Evolutionary conservation across 2,888 invertebrate genomes (phyloP), one percentile per base, ranked within the genome.

Genomic region (Pyralis farinalis): DNA sequence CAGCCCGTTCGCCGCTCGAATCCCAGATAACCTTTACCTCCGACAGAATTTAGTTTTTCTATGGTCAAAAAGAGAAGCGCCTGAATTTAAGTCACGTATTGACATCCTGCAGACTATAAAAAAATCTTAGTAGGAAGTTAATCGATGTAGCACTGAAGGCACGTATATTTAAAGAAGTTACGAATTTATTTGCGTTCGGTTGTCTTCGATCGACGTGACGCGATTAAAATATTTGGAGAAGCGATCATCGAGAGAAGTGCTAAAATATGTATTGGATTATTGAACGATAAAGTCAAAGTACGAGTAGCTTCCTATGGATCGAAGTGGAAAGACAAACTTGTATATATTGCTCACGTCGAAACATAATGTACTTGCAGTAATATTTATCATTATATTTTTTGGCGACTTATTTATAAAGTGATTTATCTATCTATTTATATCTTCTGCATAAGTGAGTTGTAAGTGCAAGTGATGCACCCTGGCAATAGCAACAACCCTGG

Each of bases 11-110:
- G 69, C 61, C 65, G 56, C 44, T 58, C 50, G 75, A 77, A 81
- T 77, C 49, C 54, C 51, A 62, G 72, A 81, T 79, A 73, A 63
- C 67, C 63, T 64, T 63, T 60, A 53, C 51, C 53, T 55, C 58
- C 45, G 51, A 61, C 51, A 53, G 51, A 71, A 66, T 69, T 63
- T 52, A 55, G 55, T 68, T 65, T 74, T 69, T 63, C 51, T 63
- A 51, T 55, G 54, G 55, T 57, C 52, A 59, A 54, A 54, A n/a
- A n/a, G n/a, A 55, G 55, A 43, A 52, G 55, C 53, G 49, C 45
- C 50, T 44, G 45, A 58, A 73, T 68, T 64, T 63, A 49, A 65
- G 66, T 71, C 74, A 73, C 70, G 74, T 69, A 46, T 44, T 36
- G 34, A 51, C 47, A 47, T 47, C 28, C 29, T 34, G 37, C 21